Conservation (phyloP, 2,797 vertebrate species). For the Phylloscopus collybita region DNA sequence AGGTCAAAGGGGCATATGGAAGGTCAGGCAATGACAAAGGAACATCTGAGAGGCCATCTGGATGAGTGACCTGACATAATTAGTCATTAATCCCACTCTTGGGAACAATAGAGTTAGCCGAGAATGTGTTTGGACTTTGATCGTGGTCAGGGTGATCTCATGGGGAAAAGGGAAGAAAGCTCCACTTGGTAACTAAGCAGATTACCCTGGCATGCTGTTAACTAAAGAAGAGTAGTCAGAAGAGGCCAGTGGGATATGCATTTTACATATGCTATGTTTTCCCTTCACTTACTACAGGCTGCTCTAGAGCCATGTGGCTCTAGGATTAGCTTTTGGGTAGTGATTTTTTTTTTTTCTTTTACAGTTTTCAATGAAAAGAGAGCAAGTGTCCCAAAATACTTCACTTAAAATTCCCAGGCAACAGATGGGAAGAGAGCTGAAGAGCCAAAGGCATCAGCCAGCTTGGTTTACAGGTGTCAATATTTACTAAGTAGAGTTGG, state of each 20-base stretch:
- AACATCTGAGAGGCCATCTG: conserved; percentile 98
- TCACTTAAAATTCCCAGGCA: conserved; percentile 84
- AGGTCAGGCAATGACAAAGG: conserved; percentile 89
- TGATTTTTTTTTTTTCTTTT: conserved; percentile 68
- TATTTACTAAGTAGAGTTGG: conserved; percentile 84
- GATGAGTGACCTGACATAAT: conserved; percentile 99
- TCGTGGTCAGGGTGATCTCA: conserved; percentile 84
- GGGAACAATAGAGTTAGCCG: conserved; percentile 85
- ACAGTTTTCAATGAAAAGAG: conserved; percentile 81
- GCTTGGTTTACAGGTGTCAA: conserved; percentile 84
- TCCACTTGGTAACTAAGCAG: conserved; percentile 90
- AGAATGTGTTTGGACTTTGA: conserved; percentile 89
- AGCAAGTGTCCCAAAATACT: conserved; percentile 78
- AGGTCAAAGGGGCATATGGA: conserved; percentile 95
- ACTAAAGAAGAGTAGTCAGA: conserved; percentile 83
- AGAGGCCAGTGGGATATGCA: conserved; percentile 78
- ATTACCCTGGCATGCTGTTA: conserved; percentile 91
- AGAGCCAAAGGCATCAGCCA: conserved; percentile 80
- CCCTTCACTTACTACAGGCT: conserved; percentile 72
- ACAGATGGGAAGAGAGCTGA: conserved; percentile 84
- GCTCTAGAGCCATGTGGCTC: conserved; percentile 80
- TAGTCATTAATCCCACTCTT: conserved; percentile 95
- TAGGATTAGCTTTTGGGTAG: conserved; percentile 80
- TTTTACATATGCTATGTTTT: conserved; percentile 81
- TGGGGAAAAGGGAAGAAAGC: conserved; percentile 82